Conservation (phyloP, 64 coral and sea anemone genomes). For the Actinia equina region DNA sequence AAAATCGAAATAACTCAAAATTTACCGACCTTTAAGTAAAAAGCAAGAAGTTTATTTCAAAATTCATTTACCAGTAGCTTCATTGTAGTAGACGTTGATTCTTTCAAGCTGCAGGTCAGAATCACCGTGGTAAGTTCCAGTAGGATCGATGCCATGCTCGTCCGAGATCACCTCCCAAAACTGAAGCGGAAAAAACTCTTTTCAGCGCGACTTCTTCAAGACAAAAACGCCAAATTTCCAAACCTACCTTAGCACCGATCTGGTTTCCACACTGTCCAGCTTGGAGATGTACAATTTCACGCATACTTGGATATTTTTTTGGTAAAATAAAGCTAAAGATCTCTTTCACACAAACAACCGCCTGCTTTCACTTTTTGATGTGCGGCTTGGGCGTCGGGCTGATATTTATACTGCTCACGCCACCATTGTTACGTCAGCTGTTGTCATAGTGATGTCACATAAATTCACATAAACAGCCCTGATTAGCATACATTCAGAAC, state of each 20-base stretch:
- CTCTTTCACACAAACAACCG: background rate
- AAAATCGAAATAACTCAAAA: background rate
- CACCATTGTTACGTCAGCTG: conserved; percentile 25
- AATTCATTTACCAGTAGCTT: conserved; percentile 66
- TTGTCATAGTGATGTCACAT: conserved; percentile 23
- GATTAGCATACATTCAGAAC: background rate
- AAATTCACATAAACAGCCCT: conserved; percentile 11
- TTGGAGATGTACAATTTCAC: conserved; percentile 87
- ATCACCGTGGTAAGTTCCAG: conserved; percentile 81
- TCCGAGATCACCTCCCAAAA: conserved; percentile 81
- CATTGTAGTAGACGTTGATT: conserved; percentile 80
- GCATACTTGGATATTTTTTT: conserved; percentile 46
- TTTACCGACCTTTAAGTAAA: background rate
- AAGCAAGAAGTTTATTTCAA: background rate
- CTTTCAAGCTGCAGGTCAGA: conserved; percentile 83
- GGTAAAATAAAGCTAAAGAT: background rate
- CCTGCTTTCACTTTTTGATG: conserved; percentile 1
- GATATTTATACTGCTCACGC: conserved; percentile 18
- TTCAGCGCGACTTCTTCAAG: background rate
- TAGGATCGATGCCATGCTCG: conserved; percentile 78
- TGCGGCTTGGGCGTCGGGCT: conserved; percentile 2
- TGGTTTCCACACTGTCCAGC: conserved; percentile 80
- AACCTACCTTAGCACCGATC: conserved; percentile 74
- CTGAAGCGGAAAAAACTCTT: conserved; percentile 25
- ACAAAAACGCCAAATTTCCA: background rate